A percentile compares a stretch with the other conserved stretches of the same genome.
Evolutionary conservation across 2,113 vertebrate species (phyloP).

Genomic region (Trichechus manatus): DNA sequence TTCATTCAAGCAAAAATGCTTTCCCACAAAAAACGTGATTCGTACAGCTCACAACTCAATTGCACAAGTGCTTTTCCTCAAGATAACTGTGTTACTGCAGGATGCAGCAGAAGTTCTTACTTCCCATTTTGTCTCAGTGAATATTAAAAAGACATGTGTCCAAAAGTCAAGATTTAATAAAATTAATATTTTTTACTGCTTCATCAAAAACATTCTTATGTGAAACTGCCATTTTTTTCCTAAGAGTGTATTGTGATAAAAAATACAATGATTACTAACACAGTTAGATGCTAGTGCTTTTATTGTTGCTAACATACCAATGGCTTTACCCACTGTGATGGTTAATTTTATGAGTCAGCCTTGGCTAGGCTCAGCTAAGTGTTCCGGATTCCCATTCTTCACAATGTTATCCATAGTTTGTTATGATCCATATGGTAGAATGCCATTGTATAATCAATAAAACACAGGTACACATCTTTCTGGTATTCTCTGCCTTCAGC

Average conservation of each 20-base stretch:
- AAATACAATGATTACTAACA: not conserved
- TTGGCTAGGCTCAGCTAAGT: not conserved
- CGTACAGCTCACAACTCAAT: not conserved
- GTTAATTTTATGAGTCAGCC: not conserved
- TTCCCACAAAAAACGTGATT: not conserved
- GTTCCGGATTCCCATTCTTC: no score
- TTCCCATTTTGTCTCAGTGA: not conserved
- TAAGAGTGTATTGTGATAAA: not conserved
- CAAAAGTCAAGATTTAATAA: not conserved
- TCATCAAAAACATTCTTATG: not conserved
- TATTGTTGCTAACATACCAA: not conserved
- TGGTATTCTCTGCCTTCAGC: no score
- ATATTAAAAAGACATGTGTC: not conserved
- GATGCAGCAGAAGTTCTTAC: not conserved
- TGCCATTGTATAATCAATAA: no score
- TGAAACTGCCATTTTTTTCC: not conserved
- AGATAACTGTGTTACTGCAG: not conserved
- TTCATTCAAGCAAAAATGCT: not conserved
- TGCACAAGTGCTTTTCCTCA: not conserved
- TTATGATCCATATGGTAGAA: no score
- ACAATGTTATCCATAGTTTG: no score
- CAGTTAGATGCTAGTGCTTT: not conserved
- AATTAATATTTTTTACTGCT: not conserved
- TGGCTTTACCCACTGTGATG: not conserved
- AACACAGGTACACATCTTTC: no score